Conservation (phyloP, 2,888 invertebrate genomes). For the Cordilura impudica region DNA sequence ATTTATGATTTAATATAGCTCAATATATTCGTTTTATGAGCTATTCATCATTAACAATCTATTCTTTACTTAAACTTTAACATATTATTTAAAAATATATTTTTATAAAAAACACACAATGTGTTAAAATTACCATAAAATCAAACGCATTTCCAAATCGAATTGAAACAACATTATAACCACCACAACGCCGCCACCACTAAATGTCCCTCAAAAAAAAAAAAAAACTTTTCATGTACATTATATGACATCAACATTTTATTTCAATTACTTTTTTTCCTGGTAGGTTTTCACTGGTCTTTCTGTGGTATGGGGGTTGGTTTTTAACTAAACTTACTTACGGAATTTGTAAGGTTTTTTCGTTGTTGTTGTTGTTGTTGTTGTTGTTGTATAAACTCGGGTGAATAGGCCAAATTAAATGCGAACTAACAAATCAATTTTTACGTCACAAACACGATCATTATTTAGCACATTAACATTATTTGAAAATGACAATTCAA, state of each 20-base stretch:
- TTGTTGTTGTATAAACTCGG: conserved; percentile 19
- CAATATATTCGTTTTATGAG: too few relatives aligned
- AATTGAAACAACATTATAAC: neutral
- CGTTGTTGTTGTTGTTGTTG: neutral
- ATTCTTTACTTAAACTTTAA: neutral
- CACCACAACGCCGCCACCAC: neutral
- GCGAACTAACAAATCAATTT: conserved; percentile 55
- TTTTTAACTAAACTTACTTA: conserved; percentile 20
- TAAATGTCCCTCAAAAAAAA: neutral
- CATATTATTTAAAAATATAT: neutral
- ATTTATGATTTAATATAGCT: too few relatives aligned
- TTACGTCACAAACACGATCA: conserved; percentile 57
- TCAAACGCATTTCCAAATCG: conserved; percentile 26
- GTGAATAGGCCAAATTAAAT: conserved; percentile 29
- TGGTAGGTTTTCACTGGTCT: neutral
- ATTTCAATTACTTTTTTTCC: neutral
- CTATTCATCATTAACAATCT: too few relatives aligned
- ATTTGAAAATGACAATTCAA: conserved; percentile 4
- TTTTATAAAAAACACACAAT: conserved; percentile 1
- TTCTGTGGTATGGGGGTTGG: neutral
- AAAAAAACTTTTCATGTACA: neutral
- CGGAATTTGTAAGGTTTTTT: conserved; percentile 24
- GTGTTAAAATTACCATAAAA: conserved; percentile 51
- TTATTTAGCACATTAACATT: conserved; percentile 46
- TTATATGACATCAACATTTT: conserved; percentile 58